Base-by-base conservation (phyloP, 2,113 vertebrate genomes). In the Mesoclemmys tuberculata region DNA sequence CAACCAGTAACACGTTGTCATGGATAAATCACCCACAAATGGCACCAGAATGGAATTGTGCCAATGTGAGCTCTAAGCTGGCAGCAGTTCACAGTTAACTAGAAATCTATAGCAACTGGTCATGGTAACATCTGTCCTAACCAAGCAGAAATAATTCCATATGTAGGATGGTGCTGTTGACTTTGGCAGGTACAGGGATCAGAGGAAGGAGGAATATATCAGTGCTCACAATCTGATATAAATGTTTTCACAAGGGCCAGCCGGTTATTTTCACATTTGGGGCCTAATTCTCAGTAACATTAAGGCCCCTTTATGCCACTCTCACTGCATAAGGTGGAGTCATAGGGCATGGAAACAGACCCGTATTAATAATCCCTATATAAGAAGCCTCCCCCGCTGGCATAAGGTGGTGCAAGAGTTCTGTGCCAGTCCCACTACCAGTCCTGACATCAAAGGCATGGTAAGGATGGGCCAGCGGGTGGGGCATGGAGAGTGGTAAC, bases 121-220 rank as follows among this genome's bases (percentile, higher is more conserved):
- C 41, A 77, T 38, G 38, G 41, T 26, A 41, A 48, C 61, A 41
- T 4, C 12, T 29, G 24, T 29, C 22, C 71, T 35, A 82, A 44
- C 27, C 79, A 21, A 19, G 35, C 0, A 4, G 49, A 54, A 81
- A 86, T 35, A 64, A 21, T 21, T 16, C 19, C 48, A 80, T 13
- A 71, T 3, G 22, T 51, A 83, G 49, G 64, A 35, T 4, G 52
- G 18, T 85, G 18, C 22, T 85, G 8, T 27, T 24, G 90, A 80
- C 74, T 26, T 68, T 68, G 61, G 31, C 7, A 5, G 13, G 22
- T 75, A 5, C 71, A 75, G 11, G n/a, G 71, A 38, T 10, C 82
- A 29, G 51, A 41, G 74, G n/a, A 0, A 0, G 8, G 5, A 88
- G 83, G 49, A 54, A n/a, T 44, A n/a, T 44, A 35, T 14, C 21